A percentile compares a stretch with the other conserved stretches of the same genome.
Conservation (phyloP, 2,888 invertebrate genomes). For the Deilephila porcellus region DNA sequence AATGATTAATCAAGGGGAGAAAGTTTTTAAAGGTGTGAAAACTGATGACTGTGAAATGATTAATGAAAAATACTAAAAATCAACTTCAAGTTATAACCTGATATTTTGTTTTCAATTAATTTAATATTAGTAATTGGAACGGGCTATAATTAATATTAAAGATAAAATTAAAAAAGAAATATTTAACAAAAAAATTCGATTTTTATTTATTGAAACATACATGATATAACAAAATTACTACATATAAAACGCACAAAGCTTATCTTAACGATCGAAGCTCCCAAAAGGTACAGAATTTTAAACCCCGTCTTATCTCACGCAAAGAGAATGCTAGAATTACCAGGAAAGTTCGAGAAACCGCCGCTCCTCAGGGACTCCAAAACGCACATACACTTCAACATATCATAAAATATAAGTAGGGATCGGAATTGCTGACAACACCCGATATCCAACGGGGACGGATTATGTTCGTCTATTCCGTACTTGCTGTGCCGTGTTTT, state of each 20-base stretch:
- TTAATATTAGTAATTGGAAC: too few species aligned
- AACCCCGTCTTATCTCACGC: neutral
- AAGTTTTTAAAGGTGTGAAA: too few species aligned
- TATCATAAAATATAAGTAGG: constrained; percentile 20
- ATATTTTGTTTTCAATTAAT: too few species aligned
- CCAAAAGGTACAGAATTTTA: neutral
- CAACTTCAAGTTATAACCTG: too few species aligned
- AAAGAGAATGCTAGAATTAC: neutral
- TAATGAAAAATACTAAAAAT: too few species aligned
- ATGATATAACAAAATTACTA: too few species aligned
- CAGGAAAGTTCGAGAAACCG: neutral
- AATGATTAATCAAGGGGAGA: too few species aligned
- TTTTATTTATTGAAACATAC: too few species aligned
- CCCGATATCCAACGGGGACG: constrained; percentile 4
- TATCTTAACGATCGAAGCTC: neutral
- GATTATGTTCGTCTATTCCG: neutral
- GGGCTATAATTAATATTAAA: too few species aligned
- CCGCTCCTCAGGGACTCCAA: neutral
- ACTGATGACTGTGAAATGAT: too few species aligned
- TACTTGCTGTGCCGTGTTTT: neutral
- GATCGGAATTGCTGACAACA: constrained; percentile 7
- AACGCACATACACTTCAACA: constrained; percentile 3
- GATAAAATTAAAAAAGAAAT: too few species aligned
- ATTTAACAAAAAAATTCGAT: too few species aligned
- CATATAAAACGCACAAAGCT: neutral